A percentile compares a stretch with the other conserved stretches of the same genome.
Conservation (phyloP, 2,797 vertebrate species). For the Acomys russatus region DNA sequence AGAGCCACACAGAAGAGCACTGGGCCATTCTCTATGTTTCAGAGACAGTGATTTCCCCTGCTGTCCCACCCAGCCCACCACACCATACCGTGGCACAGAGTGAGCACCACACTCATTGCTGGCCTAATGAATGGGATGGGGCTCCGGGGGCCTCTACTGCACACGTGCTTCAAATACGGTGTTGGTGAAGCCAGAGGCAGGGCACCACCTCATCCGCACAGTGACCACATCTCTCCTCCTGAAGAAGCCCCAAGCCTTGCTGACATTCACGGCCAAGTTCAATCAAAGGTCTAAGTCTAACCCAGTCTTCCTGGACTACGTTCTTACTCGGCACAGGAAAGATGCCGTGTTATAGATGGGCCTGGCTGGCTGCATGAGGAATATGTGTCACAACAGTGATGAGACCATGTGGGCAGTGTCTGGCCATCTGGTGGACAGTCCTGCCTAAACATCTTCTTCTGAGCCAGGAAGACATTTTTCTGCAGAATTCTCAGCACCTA, state of each 20-base stretch:
- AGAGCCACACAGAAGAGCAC: too few relatives aligned
- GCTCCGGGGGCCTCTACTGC: conserved; percentile 87
- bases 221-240: conserved; percentile 95
- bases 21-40: background rate
- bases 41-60: background rate
- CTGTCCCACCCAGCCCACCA: background rate
- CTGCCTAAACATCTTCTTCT: conserved; percentile 77
- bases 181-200: conserved; percentile 97
- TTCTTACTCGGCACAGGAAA: conserved; percentile 96
- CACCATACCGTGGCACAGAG: background rate
- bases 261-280: conserved; percentile 95
- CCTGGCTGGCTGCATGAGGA: conserved; percentile 94
- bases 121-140: background rate
- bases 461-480: conserved; percentile 97
- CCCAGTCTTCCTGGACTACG: conserved; percentile 93
- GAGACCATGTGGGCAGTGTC: conserved; percentile 96
- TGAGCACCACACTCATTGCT: background rate
- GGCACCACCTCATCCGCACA: conserved; percentile 96
- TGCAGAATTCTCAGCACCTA: conserved; percentile 97
- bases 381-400: conserved; percentile 94
- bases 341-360: conserved; percentile 95
- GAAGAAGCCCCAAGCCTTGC: conserved; percentile 96
- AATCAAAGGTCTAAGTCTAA: conserved; percentile 96
- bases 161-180: conserved; percentile 97
- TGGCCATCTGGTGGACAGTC: conserved; percentile 96